Conservation (phyloP, 2,888 invertebrate species). For the Serripes groenlandicus region DNA sequence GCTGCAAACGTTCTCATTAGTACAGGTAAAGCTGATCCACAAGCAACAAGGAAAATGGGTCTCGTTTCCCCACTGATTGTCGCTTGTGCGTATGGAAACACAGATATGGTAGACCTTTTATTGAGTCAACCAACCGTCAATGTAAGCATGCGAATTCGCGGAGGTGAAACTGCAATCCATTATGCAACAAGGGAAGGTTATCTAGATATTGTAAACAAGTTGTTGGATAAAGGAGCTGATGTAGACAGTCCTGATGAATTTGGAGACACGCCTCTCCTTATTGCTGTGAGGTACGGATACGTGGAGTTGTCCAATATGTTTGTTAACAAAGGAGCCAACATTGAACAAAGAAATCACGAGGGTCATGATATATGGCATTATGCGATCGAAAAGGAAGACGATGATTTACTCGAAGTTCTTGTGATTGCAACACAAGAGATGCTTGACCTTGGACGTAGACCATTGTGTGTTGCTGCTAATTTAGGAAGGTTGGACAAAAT, state of each 20-base stretch:
- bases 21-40: slow-evolving; percentile 78
- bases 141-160: slow-evolving; percentile 77
- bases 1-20: slow-evolving; percentile 76
- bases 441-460: slow-evolving; percentile 51
- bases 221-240: slow-evolving; percentile 79
- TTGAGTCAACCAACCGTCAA: slow-evolving; percentile 71
- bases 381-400: slow-evolving; percentile 73
- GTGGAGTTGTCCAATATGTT: slow-evolving; percentile 73
- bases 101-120: slow-evolving; percentile 63
- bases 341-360: slow-evolving; percentile 75
- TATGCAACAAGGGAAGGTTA: slow-evolving; percentile 84
- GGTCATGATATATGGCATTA: slow-evolving; percentile 81
- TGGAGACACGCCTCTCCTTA: slow-evolving; percentile 81
- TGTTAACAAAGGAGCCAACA: slow-evolving; percentile 68
- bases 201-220: slow-evolving; percentile 73
- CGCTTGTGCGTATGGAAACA: slow-evolving; percentile 81
- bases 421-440: slow-evolving; percentile 12
- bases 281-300: slow-evolving; percentile 78
- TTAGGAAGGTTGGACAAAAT: slow-evolving; percentile 76
- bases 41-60: slow-evolving; percentile 79
- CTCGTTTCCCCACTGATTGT: slow-evolving; percentile 82
- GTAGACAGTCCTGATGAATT: slow-evolving; percentile 81
- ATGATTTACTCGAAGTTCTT: slow-evolving; percentile 5
- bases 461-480: slow-evolving; percentile 79
- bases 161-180: slow-evolving; percentile 83